These are phyloP conservation scores for Eriocheir sinensis DNA, from an alignment of 1,140 invertebrate species.

Conservation along the genomic window DNA sequence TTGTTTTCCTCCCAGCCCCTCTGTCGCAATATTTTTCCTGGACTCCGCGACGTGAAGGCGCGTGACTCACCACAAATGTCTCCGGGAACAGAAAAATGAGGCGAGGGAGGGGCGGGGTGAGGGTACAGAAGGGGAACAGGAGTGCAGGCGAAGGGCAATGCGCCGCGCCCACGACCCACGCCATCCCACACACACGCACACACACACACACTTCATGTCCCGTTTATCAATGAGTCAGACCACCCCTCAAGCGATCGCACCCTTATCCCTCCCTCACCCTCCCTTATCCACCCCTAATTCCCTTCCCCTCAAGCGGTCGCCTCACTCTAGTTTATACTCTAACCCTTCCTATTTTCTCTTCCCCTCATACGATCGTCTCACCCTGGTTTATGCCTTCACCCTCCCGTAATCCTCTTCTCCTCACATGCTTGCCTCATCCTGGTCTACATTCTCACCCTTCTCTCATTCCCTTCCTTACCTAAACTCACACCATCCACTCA, in stretches of 20 bases:
- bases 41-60: neutral
- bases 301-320: neutral
- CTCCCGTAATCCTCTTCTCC: too few species aligned
- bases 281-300: neutral
- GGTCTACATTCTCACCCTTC: too few species aligned
- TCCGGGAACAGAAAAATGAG: neutral
- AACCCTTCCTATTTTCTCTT: neutral
- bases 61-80: neutral
- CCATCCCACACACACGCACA: slow-evolving; percentile 7
- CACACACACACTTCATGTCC: slow-evolving; percentile 46
- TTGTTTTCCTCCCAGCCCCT: neutral
- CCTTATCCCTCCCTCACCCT: neutral
- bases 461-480: too few species aligned
- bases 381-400: too few species aligned
- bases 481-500: too few species aligned
- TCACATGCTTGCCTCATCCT: too few species aligned
- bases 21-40: neutral
- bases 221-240: slow-evolving; percentile 51
- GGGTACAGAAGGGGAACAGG: neutral
- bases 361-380: neutral
- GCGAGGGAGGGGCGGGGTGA: neutral
- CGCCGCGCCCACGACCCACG: neutral
- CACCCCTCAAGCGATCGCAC: neutral
- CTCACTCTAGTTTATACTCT: neutral
- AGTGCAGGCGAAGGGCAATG: neutral